Percentiles rank a stretch among this genome's conserved stretches.
phyloP scores from a whole-genome alignment of 2,113 vertebrate species.

The Spizaetus ornatus region DNA sequence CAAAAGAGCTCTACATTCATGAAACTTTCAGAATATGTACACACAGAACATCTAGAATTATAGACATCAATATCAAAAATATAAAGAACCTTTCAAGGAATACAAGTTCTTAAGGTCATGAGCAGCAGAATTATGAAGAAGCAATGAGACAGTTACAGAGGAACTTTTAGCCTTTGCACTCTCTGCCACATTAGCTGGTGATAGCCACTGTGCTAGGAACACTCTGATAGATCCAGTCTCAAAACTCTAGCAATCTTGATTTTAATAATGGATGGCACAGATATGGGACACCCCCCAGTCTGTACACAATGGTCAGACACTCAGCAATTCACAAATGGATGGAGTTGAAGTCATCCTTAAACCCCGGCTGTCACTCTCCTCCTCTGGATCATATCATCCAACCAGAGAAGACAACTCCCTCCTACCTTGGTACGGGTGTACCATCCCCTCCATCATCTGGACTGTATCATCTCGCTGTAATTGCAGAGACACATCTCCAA shows the following conservation, averaged over 20 bases:
- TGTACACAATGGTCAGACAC: neutral
- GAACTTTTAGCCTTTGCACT: neutral
- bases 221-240: neutral
- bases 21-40: neutral
- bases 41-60: neutral
- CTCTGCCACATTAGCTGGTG: neutral
- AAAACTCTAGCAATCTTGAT: neutral
- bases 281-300: neutral
- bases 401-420: neutral
- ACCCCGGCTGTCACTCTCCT: neutral
- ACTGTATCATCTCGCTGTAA: conserved; percentile 84
- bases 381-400: neutral
- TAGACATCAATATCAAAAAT: neutral
- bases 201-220: neutral
- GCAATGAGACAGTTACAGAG: neutral
- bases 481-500: conserved; percentile 91
- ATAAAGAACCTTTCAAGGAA: neutral
- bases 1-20: neutral
- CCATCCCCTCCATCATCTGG: conserved; percentile 85
- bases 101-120: neutral
- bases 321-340: neutral
- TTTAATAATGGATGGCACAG: neutral
- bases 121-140: neutral
- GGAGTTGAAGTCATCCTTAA: neutral
- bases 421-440: conserved; percentile 91